Percentiles rank a stretch among this genome's conserved stretches.
Conservation (phyloP, 2,797 vertebrate genomes). For the Rhabdophis nuchalis region DNA sequence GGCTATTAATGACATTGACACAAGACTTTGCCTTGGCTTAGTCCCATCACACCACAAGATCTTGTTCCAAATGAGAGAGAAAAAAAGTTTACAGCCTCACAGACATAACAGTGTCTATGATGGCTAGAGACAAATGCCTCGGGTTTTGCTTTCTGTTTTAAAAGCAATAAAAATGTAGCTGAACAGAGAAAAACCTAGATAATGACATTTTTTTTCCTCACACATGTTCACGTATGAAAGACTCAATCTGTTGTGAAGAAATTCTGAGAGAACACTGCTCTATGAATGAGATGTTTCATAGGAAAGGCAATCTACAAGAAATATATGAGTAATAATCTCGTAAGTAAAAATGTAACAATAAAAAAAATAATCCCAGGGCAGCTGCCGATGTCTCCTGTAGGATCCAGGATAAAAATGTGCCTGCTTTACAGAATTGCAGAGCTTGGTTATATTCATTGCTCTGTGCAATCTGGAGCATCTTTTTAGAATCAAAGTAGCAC, state of each 20-base stretch:
- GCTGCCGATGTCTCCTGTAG: neutral
- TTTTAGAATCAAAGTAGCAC: neutral
- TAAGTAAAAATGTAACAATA: neutral
- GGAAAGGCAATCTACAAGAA: neutral
- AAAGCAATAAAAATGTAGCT: neutral
- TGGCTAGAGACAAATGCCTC: neutral
- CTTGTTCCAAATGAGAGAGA: neutral
- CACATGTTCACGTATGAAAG: neutral
- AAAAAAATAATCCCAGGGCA: neutral
- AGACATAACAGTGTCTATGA: neutral
- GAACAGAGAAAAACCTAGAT: neutral
- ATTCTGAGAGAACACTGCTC: too few species aligned
- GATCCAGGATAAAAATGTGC: neutral
- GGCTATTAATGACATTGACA: accelerated
- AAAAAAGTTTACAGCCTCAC: neutral
- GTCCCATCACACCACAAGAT: neutral
- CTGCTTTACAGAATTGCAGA: neutral
- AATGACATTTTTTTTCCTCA: neutral
- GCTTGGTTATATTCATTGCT: neutral
- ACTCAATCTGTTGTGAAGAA: neutral
- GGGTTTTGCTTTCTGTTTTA: neutral
- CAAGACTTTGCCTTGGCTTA: neutral
- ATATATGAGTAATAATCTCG: neutral
- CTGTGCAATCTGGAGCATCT: neutral
- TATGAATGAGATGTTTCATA: neutral